Base-by-base conservation (phyloP, 2,113 vertebrate species). In the Paradoxurus hermaphroditus region DNA sequence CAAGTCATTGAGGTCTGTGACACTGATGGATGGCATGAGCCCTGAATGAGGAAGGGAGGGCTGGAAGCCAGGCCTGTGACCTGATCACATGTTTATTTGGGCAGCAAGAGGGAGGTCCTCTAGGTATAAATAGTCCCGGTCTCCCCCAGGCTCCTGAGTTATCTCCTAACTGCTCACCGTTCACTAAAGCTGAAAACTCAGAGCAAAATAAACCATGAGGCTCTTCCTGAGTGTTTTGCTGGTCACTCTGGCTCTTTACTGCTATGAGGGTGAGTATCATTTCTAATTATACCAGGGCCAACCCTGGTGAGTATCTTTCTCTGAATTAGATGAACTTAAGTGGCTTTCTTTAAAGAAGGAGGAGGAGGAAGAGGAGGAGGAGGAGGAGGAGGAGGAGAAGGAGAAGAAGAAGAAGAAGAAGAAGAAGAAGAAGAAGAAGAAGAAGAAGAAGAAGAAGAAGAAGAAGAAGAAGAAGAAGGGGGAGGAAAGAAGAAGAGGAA, bases 201-300 rank as follows among this genome's bases (percentile, higher is more conserved):
- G 23, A 78, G n/a, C 72, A 62, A 27, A 62, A 46, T 29, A 8
- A 44, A 21, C 41, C 96, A 97, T 97, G 98, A 97, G 39, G 41
- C 95, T 73, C 8, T 36, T 4, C 0, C 25, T 96, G 68, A 13
- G 19, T 29, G 27, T 95, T 59, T 49, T 97, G 19, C 68, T 97
- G 79, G 46, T 96, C 87, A 56, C 34, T 13, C 63, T 97, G 94
- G 56, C 84, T 49, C 10, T 97, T 82, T 70, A 18, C 95, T 97
- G 63, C 90, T 92, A 59, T 31, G 29, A 89, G 16, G 81, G 97
- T 97, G 65, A 98, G 96, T 94, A n/a, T 36, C 23, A 16, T 23
- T 73, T 27, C 31, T n/a, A 31, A 29, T 13, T 1, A 46, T 44
- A 68, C 25, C n/a, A n/a, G n/a, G n/a, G n/a, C n/a, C n/a, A n/a